Evolutionary conservation across 2,888 invertebrate species (phyloP), one percentile per base, ranked within the genome.

Genomic region (Apamea epomidion): DNA sequence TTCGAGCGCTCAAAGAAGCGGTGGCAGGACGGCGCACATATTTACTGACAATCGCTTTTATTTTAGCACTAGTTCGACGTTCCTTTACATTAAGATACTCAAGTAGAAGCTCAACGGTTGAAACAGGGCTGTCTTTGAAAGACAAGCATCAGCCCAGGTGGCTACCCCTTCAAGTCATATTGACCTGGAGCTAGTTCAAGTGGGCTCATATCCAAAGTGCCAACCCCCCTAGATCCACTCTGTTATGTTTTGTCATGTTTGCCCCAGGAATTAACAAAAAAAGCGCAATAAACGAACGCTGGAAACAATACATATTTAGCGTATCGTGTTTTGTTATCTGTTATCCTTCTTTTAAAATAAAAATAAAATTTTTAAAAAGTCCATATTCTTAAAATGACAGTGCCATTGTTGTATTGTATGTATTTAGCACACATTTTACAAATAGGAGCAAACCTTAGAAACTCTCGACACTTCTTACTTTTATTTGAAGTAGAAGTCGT

Each of bases 1-100:
- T 98, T 98, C 93, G 97, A 98, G 88, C 97, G 98, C 90, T 98
- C 98, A 54, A 98, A 98, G 92, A 97, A 95, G 86, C 97, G 93
- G 89, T 97, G 95, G 95, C 94, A 94, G 82, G 94, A 97, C 78
- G 97, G 96, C 21, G 92, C 92, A 85, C 97, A 97, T 78, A 90
- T 95, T 58, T 90, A 94, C 84, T 96, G 95, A 96, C 93, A 69
- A 65, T 82, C 79, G 80, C 71, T 88, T 73, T 51, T 76, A 74
- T 12, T 60, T 29, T 75, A 76, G 64, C 69, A 76, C 21, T 83
- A 72, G 78, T 78, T 76, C 29, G 51, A 83, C 81, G 84, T 86
- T 86, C 87, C 87, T 84, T 70, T 73, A 75, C 68, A 45, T 67
- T 83, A 86, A 81, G 81, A 76, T 84, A 84, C 74, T 84, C 87